These are phyloP conservation scores for Regulus satrapa DNA, from an alignment of 2,113 vertebrate species.

Conservation along the genomic window DNA sequence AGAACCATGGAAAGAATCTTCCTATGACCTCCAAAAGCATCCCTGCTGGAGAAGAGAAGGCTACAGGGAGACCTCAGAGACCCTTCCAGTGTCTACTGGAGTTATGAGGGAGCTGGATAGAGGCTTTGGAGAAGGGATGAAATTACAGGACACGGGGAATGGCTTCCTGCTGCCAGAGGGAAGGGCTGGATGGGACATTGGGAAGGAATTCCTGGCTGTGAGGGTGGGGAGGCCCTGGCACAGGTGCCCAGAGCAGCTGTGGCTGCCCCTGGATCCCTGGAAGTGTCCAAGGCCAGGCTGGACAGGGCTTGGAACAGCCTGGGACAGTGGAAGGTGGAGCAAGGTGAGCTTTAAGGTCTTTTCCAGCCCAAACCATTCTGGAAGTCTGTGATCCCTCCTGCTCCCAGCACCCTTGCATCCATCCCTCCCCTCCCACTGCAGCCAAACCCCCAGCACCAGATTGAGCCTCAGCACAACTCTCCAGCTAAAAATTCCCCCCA, in stretches of 20 bases:
- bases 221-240: rapidly evolving
- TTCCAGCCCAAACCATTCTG: neutral
- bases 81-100: neutral
- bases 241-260: neutral
- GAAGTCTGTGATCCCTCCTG: neutral
- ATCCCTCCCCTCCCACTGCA: neutral
- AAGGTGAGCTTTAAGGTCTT: neutral
- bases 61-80: neutral
- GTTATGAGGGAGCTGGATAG: neutral
- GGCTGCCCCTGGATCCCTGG: neutral
- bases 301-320: rapidly evolving
- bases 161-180: neutral
- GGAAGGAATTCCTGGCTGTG: rapidly evolving
- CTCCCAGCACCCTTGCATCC: neutral
- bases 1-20: neutral
- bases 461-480: neutral
- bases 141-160: neutral
- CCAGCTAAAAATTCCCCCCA: neutral
- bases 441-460: neutral
- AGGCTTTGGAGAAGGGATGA: neutral
- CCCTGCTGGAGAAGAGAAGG: neutral
- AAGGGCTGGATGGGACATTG: rapidly evolving
- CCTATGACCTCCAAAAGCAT: neutral
- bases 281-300: rapidly evolving
- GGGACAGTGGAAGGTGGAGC: rapidly evolving